Base-by-base conservation (phyloP, 2,888 invertebrate genomes). In the Sabatieria punctata region DNA sequence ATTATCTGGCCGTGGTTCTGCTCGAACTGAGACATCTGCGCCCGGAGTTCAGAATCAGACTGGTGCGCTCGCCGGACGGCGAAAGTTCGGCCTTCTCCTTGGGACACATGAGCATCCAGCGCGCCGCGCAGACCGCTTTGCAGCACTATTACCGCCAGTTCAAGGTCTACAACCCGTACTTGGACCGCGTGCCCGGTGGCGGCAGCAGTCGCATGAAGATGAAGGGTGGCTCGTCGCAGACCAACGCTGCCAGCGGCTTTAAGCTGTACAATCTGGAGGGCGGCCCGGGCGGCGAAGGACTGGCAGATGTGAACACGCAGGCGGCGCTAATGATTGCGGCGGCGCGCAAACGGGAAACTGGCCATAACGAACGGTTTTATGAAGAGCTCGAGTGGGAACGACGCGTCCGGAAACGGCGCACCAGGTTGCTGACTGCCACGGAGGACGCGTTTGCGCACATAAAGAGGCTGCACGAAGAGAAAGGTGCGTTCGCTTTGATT, bases 401-500 rank as follows among this genome's bases (percentile, higher is more conserved):
- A 3, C 74, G 91, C 47, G 88, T 93, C 47, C 77, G 84, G 60
- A 93, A 93, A 68, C 74, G 93, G 0, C 75, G 80, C 49, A 89
- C 93, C 2, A 73, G 95, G 21, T 74, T 97, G 36, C 77, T 91
- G 46, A 82, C 85, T 1, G 88, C 93, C 1, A 83, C 91, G 0
- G 95, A 97, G 68, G 95, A 97, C 64, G 91, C 95, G 1, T 97
- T 97, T 68, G 88, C 91, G 13, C 93, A 95, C 64, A 88, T 97
- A 53, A 82, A 85, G 60, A 74, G 91, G 33, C 76, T 89, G 51
- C 73, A 71, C 57, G 73, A 24, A 25, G 24, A 41, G 22, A 26
- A 41, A 26, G 38, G 38, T 38, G n/a, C 15, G 15, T 8, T 11
- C 30, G 15, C 30, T 11, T 15, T 30, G 8, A 8, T 30, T 11